Evolutionary conservation across 2,888 invertebrate species (phyloP).

Genomic region (Acrobasis consociella): DNA sequence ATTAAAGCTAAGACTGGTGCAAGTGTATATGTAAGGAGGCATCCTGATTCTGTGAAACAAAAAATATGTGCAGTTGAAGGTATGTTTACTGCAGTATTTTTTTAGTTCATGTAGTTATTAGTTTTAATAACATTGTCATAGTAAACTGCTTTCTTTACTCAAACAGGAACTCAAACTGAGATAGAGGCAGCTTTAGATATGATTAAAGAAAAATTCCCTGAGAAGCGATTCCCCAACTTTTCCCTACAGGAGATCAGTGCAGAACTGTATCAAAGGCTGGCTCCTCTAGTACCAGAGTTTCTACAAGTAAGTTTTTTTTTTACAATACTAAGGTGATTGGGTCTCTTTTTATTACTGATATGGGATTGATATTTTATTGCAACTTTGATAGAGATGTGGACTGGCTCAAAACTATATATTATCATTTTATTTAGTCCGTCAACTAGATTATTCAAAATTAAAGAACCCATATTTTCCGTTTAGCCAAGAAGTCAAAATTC

Average conservation of each 20-base stretch:
- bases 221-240: conserved; percentile 90
- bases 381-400: conserved; percentile 21
- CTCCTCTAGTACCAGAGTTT: conserved; percentile 80
- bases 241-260: conserved; percentile 85
- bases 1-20: conserved; percentile 91
- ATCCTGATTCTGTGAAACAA: conserved; percentile 87
- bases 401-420: too few relatives aligned
- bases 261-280: conserved; percentile 76
- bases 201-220: conserved; percentile 93
- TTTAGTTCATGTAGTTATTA: neutral
- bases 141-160: conserved; percentile 19
- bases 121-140: neutral
- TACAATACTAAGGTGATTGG: neutral
- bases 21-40: conserved; percentile 89
- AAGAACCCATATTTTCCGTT: too few relatives aligned
- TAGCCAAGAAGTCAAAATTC: too few relatives aligned
- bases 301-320: conserved; percentile 75
- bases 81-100: conserved; percentile 43
- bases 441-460: too few relatives aligned
- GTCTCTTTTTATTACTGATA: neutral
- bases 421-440: too few relatives aligned
- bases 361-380: conserved; percentile 13
- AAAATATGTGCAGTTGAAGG: conserved; percentile 94
- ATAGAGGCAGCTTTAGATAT: conserved; percentile 92
- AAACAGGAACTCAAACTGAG: conserved; percentile 85